A percentile compares a stretch with the other conserved stretches of the same genome.
Evolutionary conservation across 2,113 vertebrate species (phyloP).

Genomic region (Oryzias melastigma): DNA sequence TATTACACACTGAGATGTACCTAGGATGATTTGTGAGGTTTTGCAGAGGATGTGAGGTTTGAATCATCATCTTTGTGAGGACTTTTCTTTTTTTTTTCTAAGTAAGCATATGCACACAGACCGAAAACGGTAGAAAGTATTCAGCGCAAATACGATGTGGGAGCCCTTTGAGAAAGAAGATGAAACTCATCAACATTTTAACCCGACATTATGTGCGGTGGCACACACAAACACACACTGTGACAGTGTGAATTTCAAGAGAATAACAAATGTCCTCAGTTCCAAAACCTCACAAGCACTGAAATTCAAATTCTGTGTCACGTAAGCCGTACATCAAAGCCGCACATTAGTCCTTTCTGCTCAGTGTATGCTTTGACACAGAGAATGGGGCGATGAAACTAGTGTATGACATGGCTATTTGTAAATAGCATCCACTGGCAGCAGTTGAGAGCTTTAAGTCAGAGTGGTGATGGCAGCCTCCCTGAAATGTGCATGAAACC

Average conservation of each 20-base stretch:
- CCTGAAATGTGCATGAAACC: slow-evolving; percentile 76
- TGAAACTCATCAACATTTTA: slow-evolving; percentile 54
- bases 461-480: slow-evolving; percentile 61
- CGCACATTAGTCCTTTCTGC: slow-evolving; percentile 40
- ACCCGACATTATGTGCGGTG: slow-evolving; percentile 30
- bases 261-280: slow-evolving; percentile 55
- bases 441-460: slow-evolving; percentile 61
- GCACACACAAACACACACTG: slow-evolving; percentile 1
- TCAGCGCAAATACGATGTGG: slow-evolving; percentile 42
- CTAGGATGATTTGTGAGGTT: slow-evolving; percentile 63
- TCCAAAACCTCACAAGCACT: slow-evolving; percentile 52
- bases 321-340: slow-evolving; percentile 62
- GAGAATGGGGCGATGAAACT: slow-evolving; percentile 45
- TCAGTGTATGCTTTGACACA: slow-evolving; percentile 38
- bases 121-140: slow-evolving; percentile 52
- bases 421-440: slow-evolving; percentile 59
- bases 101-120: slow-evolving; percentile 54
- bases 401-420: slow-evolving; percentile 64
- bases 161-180: slow-evolving; percentile 41
- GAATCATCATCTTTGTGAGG: slow-evolving; percentile 54
- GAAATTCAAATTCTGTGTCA: slow-evolving; percentile 57
- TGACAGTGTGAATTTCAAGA: slow-evolving; percentile 47
- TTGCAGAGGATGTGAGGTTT: slow-evolving; percentile 52
- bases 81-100: slow-evolving; percentile 32
- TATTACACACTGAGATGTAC: slow-evolving; percentile 51